Base-by-base conservation (phyloP, 1,140 invertebrate genomes). In the Drosophila persimilis region DNA sequence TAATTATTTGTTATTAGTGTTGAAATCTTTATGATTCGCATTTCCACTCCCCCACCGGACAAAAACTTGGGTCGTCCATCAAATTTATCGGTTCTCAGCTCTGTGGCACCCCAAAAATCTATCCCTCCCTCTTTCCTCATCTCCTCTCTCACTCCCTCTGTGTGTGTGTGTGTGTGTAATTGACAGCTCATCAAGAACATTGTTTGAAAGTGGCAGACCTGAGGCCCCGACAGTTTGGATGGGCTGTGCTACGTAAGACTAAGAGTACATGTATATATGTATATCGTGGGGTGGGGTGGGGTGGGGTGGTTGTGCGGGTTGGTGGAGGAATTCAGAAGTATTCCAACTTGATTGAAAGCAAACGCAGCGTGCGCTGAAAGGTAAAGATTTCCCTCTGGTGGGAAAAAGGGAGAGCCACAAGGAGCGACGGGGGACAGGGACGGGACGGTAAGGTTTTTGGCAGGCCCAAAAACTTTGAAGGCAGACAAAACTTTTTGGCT, bases 1-100 rank as follows among this genome's bases (percentile, higher is more conserved):
- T 86, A 85, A 85, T 86, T 85, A 85, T 86, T 85, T 84, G 81
- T 85, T 84, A 84, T 84, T 77, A 73, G 77, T 84, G 80, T 70
- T 84, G 80, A 84, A 80, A 85, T 84, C 80, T 84, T 85, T 80
- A 85, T 85, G 80, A 80, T 76, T 81, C 64, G 51, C 31, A 26
- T 26, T 5, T 5, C 24, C 24, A 4, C 24, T 0, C 24, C 24
- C 24, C 24, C 24, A 24, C 24, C 24, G 24, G 3, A 4, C 0
- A 24, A 5, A 26, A 26, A 26, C 24, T 26, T 26, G 24, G 24
- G 24, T 67, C 43, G 60, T 77, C 57, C 47, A 48, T 75, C 64
- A 62, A 64, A 31, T 55, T 73, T 73, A 54, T 69, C 52, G 58
- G 46, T 51, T 20, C 20, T 20, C 20, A 20, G 20, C 48, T 54